These are phyloP conservation scores for Chloroclysta siterata DNA, from an alignment of 2,888 invertebrate species.

Conservation along the genomic window DNA sequence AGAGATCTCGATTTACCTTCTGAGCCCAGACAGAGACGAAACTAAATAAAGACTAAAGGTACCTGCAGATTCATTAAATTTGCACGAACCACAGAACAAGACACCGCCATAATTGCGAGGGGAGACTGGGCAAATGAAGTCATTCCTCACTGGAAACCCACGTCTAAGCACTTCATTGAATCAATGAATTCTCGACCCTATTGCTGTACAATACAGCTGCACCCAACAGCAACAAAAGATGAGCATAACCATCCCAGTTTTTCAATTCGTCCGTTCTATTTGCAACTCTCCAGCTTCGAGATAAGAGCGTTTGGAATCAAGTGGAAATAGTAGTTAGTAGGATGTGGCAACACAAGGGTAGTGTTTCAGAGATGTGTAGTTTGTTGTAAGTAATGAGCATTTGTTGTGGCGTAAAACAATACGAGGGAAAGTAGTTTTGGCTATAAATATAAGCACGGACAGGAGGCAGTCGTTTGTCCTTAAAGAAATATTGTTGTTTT, in stretches of 20 bases:
- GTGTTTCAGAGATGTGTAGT: conserved; percentile 62
- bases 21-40: conserved; percentile 17
- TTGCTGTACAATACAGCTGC: conserved; percentile 18
- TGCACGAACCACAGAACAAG: conserved; percentile 62
- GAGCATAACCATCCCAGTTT: conserved; percentile 2
- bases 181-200: conserved; percentile 27
- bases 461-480: too few species aligned
- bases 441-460: conserved; percentile 13
- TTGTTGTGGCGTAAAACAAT: conserved; percentile 49
- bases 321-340: conserved; percentile 31
- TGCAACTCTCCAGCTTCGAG: conserved; percentile 8
- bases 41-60: conserved; percentile 40
- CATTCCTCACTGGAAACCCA: conserved; percentile 51
- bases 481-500: too few species aligned
- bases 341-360: conserved; percentile 46
- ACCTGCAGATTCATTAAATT: conserved; percentile 63
- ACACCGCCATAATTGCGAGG: conserved; percentile 64
- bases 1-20: neutral
- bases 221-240: conserved; percentile 10
- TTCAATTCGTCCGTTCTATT: conserved; percentile 2
- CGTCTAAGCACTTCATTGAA: conserved; percentile 25
- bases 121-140: conserved; percentile 64
- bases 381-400: conserved; percentile 63
- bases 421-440: conserved; percentile 30
- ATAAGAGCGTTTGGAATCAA: conserved; percentile 7